A percentile compares a stretch with the other conserved stretches of the same genome.
phyloP scores from a whole-genome alignment of 1,140 invertebrate species.

The Cephus cinctus region DNA sequence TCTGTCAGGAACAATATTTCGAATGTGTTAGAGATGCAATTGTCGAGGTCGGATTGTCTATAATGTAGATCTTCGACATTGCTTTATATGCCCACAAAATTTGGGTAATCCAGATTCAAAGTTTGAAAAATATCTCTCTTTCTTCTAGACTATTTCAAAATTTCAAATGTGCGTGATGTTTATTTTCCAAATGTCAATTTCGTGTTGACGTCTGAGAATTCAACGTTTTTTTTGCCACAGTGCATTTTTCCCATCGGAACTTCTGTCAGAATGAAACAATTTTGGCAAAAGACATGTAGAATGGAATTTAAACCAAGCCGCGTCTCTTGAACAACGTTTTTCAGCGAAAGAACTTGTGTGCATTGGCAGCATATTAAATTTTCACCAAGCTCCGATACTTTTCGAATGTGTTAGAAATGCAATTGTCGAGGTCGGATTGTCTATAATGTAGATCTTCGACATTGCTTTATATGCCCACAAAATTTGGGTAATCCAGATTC shows the following conservation, averaged over 20 bases:
- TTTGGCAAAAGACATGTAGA: constrained; percentile 6
- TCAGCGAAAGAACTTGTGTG: constrained; percentile 7
- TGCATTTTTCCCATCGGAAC: constrained; percentile 11
- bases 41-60: no score
- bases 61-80: no score
- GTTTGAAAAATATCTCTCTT: no score
- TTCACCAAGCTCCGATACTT: constrained; percentile 5
- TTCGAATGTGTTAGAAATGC: constrained; percentile 8
- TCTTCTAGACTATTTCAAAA: no score
- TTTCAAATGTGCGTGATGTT: no score
- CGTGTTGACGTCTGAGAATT: constrained; percentile 11
- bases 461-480: constrained; percentile 4
- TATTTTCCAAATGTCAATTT: constrained; percentile 7
- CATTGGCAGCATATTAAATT: constrained; percentile 12
- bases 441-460: no score
- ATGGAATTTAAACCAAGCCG: constrained; percentile 6
- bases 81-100: constrained; percentile 4
- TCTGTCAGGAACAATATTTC: no score
- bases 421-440: no score
- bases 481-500: no score
- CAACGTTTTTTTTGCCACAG: neutral
- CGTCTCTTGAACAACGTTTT: constrained; percentile 7
- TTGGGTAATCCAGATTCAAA: no score
- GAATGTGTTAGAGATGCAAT: no score
- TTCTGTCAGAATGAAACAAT: constrained; percentile 1